Conservation (phyloP, 2,888 invertebrate species). For the Tenthredo amoena region DNA sequence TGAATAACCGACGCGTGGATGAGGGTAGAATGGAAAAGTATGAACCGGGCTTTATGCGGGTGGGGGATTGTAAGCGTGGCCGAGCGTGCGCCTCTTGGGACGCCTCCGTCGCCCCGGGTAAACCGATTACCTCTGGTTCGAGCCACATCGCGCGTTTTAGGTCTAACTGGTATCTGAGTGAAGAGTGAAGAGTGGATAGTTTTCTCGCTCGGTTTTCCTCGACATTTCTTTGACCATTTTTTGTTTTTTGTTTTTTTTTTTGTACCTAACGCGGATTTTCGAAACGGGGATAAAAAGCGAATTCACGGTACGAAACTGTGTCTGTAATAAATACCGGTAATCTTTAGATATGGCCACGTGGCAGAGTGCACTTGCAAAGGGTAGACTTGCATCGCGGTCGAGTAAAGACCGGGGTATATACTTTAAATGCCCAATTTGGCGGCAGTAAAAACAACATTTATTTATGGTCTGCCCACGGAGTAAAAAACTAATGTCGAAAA, state of each 20-base stretch:
- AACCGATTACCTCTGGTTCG: slow-evolving; percentile 72
- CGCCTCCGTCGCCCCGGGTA: slow-evolving; percentile 69
- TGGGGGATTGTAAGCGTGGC: slow-evolving; percentile 72
- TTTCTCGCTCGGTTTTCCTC: background rate
- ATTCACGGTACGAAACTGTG: background rate
- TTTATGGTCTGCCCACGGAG: slow-evolving; percentile 74
- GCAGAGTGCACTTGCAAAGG: slow-evolving; percentile 16
- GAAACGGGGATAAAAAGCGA: background rate
- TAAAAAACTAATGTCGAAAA: slow-evolving; percentile 61
- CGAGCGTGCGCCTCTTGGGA: slow-evolving; percentile 70
- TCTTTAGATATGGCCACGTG: background rate
- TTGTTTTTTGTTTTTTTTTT: background rate
- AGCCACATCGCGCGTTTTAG: slow-evolving; percentile 68
- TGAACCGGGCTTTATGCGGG: slow-evolving; percentile 55
- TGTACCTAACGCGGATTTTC: background rate
- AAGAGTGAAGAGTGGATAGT: slow-evolving; percentile 15
- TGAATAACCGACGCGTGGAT: background rate
- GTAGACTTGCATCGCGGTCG: background rate
- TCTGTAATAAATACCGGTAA: background rate
- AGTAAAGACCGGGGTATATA: slow-evolving; percentile 60
- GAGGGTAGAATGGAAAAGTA: slow-evolving; percentile 1
- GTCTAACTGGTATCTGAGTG: slow-evolving; percentile 6
- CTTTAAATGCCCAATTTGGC: slow-evolving; percentile 77
- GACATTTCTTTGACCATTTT: background rate
- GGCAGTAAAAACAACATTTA: slow-evolving; percentile 77